Percentiles rank a stretch among this genome's conserved stretches.
Conservation (phyloP, 2,797 vertebrate genomes). For the Karalla daura region DNA sequence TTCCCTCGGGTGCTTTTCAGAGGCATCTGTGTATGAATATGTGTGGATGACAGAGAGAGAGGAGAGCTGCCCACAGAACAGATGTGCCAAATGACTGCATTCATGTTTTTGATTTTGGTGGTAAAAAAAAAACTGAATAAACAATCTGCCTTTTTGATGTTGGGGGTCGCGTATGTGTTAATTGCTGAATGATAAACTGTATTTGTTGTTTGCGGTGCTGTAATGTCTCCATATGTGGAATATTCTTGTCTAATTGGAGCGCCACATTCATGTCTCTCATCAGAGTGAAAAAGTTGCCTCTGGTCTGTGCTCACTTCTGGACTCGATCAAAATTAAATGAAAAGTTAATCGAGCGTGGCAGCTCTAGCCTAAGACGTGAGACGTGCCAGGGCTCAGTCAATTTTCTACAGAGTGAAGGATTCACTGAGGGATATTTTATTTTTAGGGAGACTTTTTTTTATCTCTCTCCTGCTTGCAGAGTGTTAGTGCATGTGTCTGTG, state of each 20-base stretch:
- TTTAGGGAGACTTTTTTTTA: conserved; percentile 10
- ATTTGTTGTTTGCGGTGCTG: conserved; percentile 24
- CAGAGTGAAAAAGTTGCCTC: neutral
- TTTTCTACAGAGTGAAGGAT: conserved; percentile 4
- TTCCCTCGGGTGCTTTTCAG: conserved; percentile 51
- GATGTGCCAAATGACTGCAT: conserved; percentile 55
- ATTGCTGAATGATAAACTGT: conserved; percentile 5
- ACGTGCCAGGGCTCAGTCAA: neutral
- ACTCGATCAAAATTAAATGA: conserved; percentile 34
- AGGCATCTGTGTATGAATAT: conserved; percentile 50
- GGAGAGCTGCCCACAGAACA: conserved; percentile 48
- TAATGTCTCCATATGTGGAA: neutral
- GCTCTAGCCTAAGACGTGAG: conserved; percentile 13
- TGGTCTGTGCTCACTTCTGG: neutral
- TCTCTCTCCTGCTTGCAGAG: conserved; percentile 9
- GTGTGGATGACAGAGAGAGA: conserved; percentile 12
- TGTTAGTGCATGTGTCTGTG: conserved; percentile 18
- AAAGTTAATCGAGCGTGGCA: conserved; percentile 8
- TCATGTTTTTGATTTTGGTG: conserved; percentile 44
- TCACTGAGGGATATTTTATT: conserved; percentile 23
- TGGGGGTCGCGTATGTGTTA: neutral
- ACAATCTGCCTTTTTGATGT: conserved; percentile 27
- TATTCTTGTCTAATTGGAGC: conserved; percentile 9
- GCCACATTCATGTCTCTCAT: neutral
- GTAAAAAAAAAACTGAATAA: conserved; percentile 24